Base-by-base conservation (phyloP, 2,797 vertebrate species). In the Xiphorhynchus erythropygius region DNA sequence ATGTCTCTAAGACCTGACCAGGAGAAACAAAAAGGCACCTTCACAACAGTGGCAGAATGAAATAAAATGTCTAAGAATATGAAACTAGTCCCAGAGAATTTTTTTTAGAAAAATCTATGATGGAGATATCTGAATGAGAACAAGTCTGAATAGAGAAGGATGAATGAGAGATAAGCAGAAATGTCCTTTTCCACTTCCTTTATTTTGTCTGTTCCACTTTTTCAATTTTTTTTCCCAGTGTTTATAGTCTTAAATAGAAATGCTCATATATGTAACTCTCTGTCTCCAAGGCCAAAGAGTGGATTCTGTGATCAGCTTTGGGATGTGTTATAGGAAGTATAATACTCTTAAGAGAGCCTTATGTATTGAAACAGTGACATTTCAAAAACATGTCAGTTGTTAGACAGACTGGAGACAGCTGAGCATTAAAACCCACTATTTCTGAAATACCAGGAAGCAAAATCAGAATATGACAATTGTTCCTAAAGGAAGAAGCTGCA, bases 311-410 rank as follows among this genome's bases (percentile, higher is more conserved):
- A 67, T 7, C 33, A 64, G 11, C 8, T 80, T 63, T 64, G 52
- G 18, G 30, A 46, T 32, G 19, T 46, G 68, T 35, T 23, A n/a
- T 5, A 71, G n/a, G 33, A 87, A 74, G 5, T 59, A 37, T 15
- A 77, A 71, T 8, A 60, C 0, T 22, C 32, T 80, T 15, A 47
- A 44, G 23, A 77, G 8, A 64, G 25, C 39, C 46, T 64, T 83
- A 50, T 4, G 8, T 30, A 49, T 62, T 89, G 30, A 50, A 75
- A 22, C 13, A 33, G 37, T 78, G 82, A 71, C 69, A 71, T 78
- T 91, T 78, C 27, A 60, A 93, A 91, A 95, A 91, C 49, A 62
- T 37, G 35, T 41, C 63, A 74, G 33, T 57, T 62, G 10, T 87
- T 52, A 60, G 42, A 33, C 8, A 4, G 30, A 84, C 11, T 33